phyloP scores from a whole-genome alignment of 2,113 vertebrate species.

The Galbula dea region DNA sequence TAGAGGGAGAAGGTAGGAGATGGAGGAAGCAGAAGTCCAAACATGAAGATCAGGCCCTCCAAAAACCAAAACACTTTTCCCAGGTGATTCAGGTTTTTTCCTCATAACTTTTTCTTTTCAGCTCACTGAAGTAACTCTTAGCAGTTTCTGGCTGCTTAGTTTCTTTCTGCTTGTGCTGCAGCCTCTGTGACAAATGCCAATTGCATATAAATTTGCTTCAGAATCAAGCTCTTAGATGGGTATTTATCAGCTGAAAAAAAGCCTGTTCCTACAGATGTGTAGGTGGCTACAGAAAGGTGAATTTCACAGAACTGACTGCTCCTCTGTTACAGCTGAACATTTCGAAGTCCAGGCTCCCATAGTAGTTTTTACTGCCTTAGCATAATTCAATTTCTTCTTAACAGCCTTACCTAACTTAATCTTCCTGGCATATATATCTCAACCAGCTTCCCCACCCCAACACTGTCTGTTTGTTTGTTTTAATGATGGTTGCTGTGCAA shows the following conservation, averaged over 20 bases:
- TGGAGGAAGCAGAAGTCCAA: neutral
- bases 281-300: neutral
- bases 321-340: neutral
- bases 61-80: neutral
- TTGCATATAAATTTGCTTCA: neutral
- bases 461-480: neutral
- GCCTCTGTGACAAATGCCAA: neutral
- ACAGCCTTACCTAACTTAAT: neutral
- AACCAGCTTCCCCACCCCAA: neutral
- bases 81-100: neutral
- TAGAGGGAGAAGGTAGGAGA: neutral
- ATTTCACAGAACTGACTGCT: neutral
- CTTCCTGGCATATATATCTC: neutral
- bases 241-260: neutral
- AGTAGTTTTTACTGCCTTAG: neutral
- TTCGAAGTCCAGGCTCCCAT: neutral
- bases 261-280: neutral
- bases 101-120: neutral
- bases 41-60: neutral
- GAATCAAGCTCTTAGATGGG: neutral
- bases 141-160: neutral
- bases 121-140: neutral
- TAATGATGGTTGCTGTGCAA: neutral
- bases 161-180: neutral
- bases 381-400: neutral